Evolutionary conservation across 2,113 vertebrate genomes (phyloP).

Genomic region (Pseudopodoces humilis): DNA sequence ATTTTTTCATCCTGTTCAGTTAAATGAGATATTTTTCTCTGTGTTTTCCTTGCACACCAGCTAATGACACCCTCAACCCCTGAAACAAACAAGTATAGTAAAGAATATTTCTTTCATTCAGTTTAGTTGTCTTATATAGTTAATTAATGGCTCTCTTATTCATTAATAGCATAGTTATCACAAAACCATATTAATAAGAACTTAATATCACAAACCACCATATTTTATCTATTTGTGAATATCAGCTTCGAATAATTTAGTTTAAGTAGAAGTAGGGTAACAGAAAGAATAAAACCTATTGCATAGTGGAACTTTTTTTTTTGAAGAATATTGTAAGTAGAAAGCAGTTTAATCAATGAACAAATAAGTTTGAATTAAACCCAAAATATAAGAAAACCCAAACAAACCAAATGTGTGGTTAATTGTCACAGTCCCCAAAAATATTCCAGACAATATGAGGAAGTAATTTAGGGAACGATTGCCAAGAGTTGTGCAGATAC

Average conservation of each 20-base stretch:
- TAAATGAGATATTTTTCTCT: background rate
- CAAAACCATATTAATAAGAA: background rate
- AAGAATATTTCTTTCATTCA: background rate
- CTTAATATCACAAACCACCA: background rate
- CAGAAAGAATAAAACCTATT: background rate
- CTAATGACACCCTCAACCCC: background rate
- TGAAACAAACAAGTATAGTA: background rate
- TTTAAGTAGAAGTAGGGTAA: background rate
- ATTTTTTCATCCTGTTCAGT: background rate
- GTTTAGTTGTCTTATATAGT: background rate
- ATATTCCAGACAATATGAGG: constrained; percentile 22
- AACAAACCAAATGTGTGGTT: background rate
- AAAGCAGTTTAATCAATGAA: background rate
- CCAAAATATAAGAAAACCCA: background rate
- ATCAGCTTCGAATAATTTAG: background rate
- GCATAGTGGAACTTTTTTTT: background rate
- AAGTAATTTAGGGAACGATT: constrained; percentile 31
- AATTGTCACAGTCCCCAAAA: constrained; percentile 26
- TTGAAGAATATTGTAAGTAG: background rate
- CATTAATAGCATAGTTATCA: background rate
- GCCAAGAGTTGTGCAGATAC: background rate
- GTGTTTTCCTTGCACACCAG: background rate
- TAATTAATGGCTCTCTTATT: background rate
- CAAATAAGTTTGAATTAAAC: constrained; percentile 14
- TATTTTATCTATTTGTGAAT: background rate